Evolutionary conservation across 1,140 invertebrate species (phyloP), one percentile per base, ranked within the genome.

Genomic region (Zophobas morio): DNA sequence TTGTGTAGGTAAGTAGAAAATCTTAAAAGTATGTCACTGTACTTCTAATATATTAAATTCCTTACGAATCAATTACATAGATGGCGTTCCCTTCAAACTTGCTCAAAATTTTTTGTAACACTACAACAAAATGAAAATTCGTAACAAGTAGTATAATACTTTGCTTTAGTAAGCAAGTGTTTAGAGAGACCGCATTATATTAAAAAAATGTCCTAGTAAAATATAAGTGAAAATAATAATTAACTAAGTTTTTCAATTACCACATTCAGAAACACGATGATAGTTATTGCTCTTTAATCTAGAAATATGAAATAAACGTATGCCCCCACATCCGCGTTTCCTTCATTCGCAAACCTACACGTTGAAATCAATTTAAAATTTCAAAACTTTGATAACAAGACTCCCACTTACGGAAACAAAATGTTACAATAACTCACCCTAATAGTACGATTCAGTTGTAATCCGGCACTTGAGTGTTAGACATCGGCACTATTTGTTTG

Each of bases 341-440:
- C 34, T 57, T 57, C 60, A 66, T 63, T 6, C 36, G 57, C 6
- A 63, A 63, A 63, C 57, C 57, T 39, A 63, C 57, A 63, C 36
- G 39, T n/a, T 4, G 39, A 40, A 66, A 42, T 40, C 39, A 66
- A 66, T 66, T 66, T 66, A 6, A 42, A 66, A 66, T 40, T 42
- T 39, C 6, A 66, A 66, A 66, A 66, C 60, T 66, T 40, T 66
- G 60, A 66, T 66, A 66, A 66, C 37, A 20, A 40, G 36, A 46
- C 39, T n/a, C 60, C 60, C 35, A 66, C 60, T 20, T 32, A 1
- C 4, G 1, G 39, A 42, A 20, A 40, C 2, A 42, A 66, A 42
- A 66, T 66, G 60, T 66, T 42, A 66, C 60, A 66, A 66, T 66
- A 66, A 66, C 60, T 66, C 39, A 66, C 60, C 60, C 60, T 66